Conservation (phyloP, 2,888 invertebrate genomes). For the Mythimna impura region DNA sequence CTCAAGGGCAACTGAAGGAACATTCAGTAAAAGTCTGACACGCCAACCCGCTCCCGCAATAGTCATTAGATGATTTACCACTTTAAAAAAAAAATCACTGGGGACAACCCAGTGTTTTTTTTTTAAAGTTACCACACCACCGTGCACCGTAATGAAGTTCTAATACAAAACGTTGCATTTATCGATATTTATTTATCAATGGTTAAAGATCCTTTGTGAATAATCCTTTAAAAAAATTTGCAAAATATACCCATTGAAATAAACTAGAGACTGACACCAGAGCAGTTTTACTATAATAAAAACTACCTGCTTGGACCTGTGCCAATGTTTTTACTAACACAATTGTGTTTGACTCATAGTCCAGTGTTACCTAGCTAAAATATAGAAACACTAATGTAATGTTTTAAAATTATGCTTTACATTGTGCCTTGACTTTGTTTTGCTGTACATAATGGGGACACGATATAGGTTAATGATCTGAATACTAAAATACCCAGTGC, state of each 20-base stretch:
- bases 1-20: no score
- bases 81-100: no score
- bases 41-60: no score
- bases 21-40: no score
- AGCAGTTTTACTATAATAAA: constrained; percentile 40
- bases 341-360: constrained; percentile 47
- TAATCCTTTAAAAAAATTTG: constrained; percentile 41
- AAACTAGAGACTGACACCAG: constrained; percentile 39
- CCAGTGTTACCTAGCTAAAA: constrained; percentile 37
- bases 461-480: constrained; percentile 42
- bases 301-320: constrained; percentile 50
- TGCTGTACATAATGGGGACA: constrained; percentile 14
- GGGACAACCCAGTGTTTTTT: no score
- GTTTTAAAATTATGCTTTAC: constrained; percentile 5
- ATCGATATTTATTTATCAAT: no score
- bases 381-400: constrained; percentile 7
- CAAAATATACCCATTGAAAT: constrained; percentile 18
- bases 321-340: constrained; percentile 60
- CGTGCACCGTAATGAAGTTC: no score
- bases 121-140: no score
- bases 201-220: constrained; percentile 18
- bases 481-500: constrained; percentile 14
- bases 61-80: no score
- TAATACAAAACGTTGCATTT: no score
- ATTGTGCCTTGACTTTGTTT: constrained; percentile 32